Evolutionary conservation across 1,140 invertebrate species (phyloP).

Genomic region (Drosophila kikkawai): DNA sequence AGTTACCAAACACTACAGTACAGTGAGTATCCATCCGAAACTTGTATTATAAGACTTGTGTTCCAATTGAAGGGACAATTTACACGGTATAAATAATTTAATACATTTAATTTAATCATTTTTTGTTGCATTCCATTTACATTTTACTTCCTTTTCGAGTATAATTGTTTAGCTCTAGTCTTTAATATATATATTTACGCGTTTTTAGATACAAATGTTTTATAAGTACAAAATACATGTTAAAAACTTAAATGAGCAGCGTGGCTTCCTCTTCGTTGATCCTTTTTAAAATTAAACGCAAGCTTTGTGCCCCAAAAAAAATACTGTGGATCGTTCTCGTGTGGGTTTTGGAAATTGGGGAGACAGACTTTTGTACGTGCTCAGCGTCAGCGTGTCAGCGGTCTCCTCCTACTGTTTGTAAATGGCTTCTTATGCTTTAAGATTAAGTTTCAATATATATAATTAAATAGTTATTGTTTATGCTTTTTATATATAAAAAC

Average conservation of each 20-base stretch:
- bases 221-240: slow-evolving; percentile 78
- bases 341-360: slow-evolving; percentile 20
- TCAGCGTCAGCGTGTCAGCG: slow-evolving; percentile 26
- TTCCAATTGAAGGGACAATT: slow-evolving; percentile 43
- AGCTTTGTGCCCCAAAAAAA: slow-evolving; percentile 68
- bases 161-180: slow-evolving; percentile 50
- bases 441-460: slow-evolving; percentile 13
- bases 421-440: slow-evolving; percentile 46
- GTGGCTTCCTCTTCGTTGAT: slow-evolving; percentile 43
- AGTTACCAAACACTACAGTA: slow-evolving; percentile 39
- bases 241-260: slow-evolving; percentile 79
- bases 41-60: neutral
- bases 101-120: slow-evolving; percentile 59
- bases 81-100: slow-evolving; percentile 74
- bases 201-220: slow-evolving; percentile 50
- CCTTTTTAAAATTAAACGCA: slow-evolving; percentile 48
- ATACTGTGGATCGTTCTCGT: slow-evolving; percentile 53
- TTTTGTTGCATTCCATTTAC: slow-evolving; percentile 57
- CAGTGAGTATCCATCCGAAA: slow-evolving; percentile 1
- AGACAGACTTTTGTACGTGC: slow-evolving; percentile 53
- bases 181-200: slow-evolving; percentile 32
- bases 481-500: slow-evolving; percentile 36
- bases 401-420: slow-evolving; percentile 35
- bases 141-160: slow-evolving; percentile 55
- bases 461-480: slow-evolving; percentile 53